phyloP scores from a whole-genome alignment of 1,140 invertebrate genomes.

The Diprion similis region DNA sequence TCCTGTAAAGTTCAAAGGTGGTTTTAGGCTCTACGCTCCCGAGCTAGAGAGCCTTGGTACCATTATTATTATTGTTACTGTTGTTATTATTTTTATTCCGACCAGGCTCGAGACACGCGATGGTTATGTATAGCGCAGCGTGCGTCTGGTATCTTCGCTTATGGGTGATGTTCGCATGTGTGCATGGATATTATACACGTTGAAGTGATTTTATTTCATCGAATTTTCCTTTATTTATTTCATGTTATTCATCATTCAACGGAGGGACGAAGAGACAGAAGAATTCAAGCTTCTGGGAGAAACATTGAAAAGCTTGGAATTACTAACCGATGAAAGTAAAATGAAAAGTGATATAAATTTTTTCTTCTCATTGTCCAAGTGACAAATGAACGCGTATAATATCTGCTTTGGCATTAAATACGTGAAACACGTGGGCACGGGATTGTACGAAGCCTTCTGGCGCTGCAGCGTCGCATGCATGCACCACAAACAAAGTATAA shows the following conservation, averaged over 20 bases:
- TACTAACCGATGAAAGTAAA: too few relatives aligned
- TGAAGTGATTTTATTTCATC: not conserved
- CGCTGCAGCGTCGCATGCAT: not conserved
- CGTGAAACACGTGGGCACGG: not conserved
- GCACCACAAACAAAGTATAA: constrained; percentile 57
- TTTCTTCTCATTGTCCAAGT: not conserved
- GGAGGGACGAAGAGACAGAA: not conserved
- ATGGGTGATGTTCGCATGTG: too few relatives aligned
- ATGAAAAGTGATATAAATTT: too few relatives aligned
- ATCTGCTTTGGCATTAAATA: too few relatives aligned
- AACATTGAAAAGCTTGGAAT: too few relatives aligned
- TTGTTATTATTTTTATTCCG: not conserved
- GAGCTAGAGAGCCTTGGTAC: not conserved
- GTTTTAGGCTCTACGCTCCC: not conserved
- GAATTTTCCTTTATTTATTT: too few relatives aligned
- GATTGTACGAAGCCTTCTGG: not conserved
- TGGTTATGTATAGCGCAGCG: not conserved
- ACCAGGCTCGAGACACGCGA: not conserved
- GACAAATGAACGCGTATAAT: not conserved
- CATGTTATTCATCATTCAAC: too few relatives aligned
- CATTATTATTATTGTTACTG: not conserved
- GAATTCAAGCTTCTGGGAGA: not conserved
- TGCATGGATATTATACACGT: too few relatives aligned
- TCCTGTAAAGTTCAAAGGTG: not conserved
- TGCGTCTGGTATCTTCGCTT: not conserved